phyloP scores from a whole-genome alignment of 2,797 vertebrate genomes.

The Schizopygopsis pylzovi region DNA sequence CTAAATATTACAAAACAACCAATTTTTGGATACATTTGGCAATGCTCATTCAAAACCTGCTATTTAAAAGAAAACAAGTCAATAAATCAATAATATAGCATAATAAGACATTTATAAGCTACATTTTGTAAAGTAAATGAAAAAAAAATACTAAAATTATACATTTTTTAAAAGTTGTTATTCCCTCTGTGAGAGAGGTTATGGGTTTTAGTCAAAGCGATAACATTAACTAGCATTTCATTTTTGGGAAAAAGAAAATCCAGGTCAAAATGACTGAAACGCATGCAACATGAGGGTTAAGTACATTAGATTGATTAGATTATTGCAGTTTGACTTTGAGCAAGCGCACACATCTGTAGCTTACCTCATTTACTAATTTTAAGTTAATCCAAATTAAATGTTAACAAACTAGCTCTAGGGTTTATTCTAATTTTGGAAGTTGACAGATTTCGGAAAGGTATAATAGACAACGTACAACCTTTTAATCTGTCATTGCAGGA shows the following conservation, averaged over 20 bases:
- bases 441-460: background rate
- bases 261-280: background rate
- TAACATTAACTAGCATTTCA: background rate
- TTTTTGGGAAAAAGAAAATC: background rate
- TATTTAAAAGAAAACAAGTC: background rate
- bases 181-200: background rate
- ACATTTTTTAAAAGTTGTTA: background rate
- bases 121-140: background rate
- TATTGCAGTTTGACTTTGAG: slow-evolving; percentile 33
- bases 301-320: slow-evolving; percentile 24
- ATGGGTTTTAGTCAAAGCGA: background rate
- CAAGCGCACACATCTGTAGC: background rate
- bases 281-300: background rate
- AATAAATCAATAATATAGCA: background rate
- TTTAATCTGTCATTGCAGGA: background rate
- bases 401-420: background rate
- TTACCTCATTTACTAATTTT: slow-evolving; percentile 48
- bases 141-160: background rate
- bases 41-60: background rate
- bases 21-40: background rate
- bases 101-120: background rate
- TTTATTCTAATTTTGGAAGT: slow-evolving; percentile 17
- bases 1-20: no score
- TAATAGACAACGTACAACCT: background rate
- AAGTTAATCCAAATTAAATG: slow-evolving; percentile 24